These are phyloP conservation scores for Pandemis cinnamomeana DNA, from an alignment of 2,888 invertebrate species.

Conservation along the genomic window DNA sequence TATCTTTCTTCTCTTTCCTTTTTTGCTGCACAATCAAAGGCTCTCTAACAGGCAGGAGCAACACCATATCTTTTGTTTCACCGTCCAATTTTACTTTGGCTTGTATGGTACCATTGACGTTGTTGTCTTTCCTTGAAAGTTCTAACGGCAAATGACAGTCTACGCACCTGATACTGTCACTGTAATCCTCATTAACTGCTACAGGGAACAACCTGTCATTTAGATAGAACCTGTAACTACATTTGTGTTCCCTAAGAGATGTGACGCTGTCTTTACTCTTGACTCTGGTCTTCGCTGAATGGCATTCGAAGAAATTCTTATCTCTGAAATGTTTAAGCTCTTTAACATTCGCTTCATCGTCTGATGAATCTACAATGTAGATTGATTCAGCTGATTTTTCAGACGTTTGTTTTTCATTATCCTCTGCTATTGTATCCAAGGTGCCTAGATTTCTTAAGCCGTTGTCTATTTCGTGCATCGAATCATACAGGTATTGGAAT, in stretches of 20 bases:
- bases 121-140: conserved; percentile 51
- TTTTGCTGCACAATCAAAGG: conserved; percentile 69
- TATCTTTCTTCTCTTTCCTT: conserved; percentile 53
- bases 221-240: conserved; percentile 82
- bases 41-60: conserved; percentile 71
- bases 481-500: conserved; percentile 60
- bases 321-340: conserved; percentile 79
- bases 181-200: conserved; percentile 73
- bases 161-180: conserved; percentile 76
- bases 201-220: conserved; percentile 85
- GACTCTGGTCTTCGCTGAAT: conserved; percentile 75
- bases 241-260: conserved; percentile 70
- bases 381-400: conserved; percentile 38
- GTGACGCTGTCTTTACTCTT: conserved; percentile 56
- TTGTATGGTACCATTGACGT: conserved; percentile 74
- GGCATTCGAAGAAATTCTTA: conserved; percentile 86
- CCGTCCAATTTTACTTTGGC: conserved; percentile 69
- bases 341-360: conserved; percentile 57
- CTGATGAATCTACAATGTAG: conserved; percentile 53
- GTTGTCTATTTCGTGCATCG: conserved; percentile 52
- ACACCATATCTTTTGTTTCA: conserved; percentile 62
- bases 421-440: conserved; percentile 69
- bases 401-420: conserved; percentile 53
- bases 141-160: conserved; percentile 78
- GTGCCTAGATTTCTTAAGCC: conserved; percentile 51